Evolutionary conservation across 2,888 invertebrate genomes (phyloP), one percentile per base, ranked within the genome.

Genomic region (Cataglyphis albicans): DNA sequence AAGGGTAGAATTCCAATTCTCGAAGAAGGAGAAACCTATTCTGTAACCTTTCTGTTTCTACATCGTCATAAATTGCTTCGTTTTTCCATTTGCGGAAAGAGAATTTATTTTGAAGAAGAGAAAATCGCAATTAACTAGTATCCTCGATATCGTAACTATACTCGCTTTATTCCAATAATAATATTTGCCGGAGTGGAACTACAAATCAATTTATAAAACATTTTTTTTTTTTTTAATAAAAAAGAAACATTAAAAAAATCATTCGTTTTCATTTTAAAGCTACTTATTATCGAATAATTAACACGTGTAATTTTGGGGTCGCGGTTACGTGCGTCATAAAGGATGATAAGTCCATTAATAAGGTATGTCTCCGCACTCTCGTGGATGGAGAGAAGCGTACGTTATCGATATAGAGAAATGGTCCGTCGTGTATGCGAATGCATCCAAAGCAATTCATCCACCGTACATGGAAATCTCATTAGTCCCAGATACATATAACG

Each of bases 401-500:
- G 68, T 44, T 83, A 57, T 52, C 67, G 68, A 81, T 74, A 32
- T 21, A 75, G 73, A 75, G 83, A 83, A 88, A 82, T 75, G 85
- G 88, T 74, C 75, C 75, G 41, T 44, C 70, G 65, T 65, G n/a
- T 65, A 70, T 84, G 82, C 78, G 64, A 82, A 88, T 82, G 85
- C 88, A 87, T 86, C 85, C 88, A 85, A 78, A 84, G 86, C 86
- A 89, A 91, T 91, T 91, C 91, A 89, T 86, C 85, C 89, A 81
- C 87, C 83, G 86, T 92, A 92, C 92, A 91, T 87, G 91, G 88
- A 90, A 92, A 91, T 89, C 90, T 92, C 91, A 91, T 92, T 92
- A 92, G 90, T 88, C 88, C 84, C 85, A 84, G 86, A 89, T 87
- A 89, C 87, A 90, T 87, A 86, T 84, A 88, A 87, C 86, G 68